Evolutionary conservation across 2,797 vertebrate genomes (phyloP).

Genomic region (Hydrolagus colliei): DNA sequence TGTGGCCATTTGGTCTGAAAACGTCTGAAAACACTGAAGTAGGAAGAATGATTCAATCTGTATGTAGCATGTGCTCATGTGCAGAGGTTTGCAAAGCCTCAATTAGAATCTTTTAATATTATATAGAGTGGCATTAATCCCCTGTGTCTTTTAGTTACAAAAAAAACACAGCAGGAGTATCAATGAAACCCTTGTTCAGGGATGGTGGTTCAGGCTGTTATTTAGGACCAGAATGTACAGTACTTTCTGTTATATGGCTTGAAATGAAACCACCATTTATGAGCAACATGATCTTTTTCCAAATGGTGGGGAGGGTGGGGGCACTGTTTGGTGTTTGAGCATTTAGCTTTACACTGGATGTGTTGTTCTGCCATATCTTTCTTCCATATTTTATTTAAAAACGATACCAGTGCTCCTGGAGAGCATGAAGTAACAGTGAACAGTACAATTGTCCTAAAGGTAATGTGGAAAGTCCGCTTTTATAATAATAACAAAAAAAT

Average conservation of each 20-base stretch:
- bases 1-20: neutral
- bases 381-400: neutral
- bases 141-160: slow-evolving; percentile 12
- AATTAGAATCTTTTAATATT: slow-evolving; percentile 6
- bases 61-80: neutral
- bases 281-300: slow-evolving; percentile 16
- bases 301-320: neutral
- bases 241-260: slow-evolving; percentile 28
- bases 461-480: neutral
- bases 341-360: neutral
- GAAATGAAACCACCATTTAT: slow-evolving; percentile 31
- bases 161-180: slow-evolving; percentile 8
- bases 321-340: neutral
- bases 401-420: neutral
- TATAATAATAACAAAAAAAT: slow-evolving; percentile 38
- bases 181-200: slow-evolving; percentile 22
- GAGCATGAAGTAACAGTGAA: neutral
- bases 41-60: neutral
- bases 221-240: slow-evolving; percentile 30
- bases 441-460: neutral
- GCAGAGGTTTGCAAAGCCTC: neutral
- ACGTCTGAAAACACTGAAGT: neutral
- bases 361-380: neutral
- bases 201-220: slow-evolving; percentile 20
- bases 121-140: slow-evolving; percentile 2